A percentile compares a stretch with the other conserved stretches of the same genome.
Conservation (phyloP, 2,888 invertebrate genomes). For the Hydrotaea diabolus region DNA sequence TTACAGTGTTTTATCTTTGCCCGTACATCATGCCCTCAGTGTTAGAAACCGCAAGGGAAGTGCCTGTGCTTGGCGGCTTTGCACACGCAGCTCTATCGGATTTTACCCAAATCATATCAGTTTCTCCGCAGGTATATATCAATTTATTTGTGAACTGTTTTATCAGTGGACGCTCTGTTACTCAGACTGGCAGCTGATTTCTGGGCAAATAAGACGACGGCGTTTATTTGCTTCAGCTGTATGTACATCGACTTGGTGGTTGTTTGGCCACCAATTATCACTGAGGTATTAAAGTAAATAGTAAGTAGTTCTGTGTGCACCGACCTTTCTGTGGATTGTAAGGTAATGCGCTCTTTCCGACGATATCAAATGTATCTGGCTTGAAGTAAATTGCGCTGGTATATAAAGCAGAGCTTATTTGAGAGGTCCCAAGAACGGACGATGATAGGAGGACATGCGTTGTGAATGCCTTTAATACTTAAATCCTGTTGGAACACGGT, state of each 20-base stretch:
- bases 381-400: background rate
- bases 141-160: background rate
- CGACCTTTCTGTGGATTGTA: background rate
- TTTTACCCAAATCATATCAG: constrained; percentile 3
- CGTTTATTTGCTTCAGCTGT: background rate
- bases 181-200: constrained; percentile 35
- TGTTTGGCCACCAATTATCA: constrained; percentile 52
- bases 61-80: constrained; percentile 12
- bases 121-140: constrained; percentile 1
- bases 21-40: too few relatives aligned
- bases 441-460: background rate
- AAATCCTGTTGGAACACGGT: constrained; percentile 12
- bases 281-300: constrained; percentile 42
- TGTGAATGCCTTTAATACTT: background rate
- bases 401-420: background rate
- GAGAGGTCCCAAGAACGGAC: background rate
- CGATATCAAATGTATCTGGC: background rate
- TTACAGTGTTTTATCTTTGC: too few relatives aligned
- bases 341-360: background rate
- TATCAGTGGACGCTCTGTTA: background rate
- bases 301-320: background rate
- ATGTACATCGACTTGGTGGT: constrained; percentile 31
- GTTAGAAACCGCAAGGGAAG: too few relatives aligned
- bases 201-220: background rate
- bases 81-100: background rate